Evolutionary conservation across 2,888 invertebrate species (phyloP).

Genomic region (Clusia tigrina): DNA sequence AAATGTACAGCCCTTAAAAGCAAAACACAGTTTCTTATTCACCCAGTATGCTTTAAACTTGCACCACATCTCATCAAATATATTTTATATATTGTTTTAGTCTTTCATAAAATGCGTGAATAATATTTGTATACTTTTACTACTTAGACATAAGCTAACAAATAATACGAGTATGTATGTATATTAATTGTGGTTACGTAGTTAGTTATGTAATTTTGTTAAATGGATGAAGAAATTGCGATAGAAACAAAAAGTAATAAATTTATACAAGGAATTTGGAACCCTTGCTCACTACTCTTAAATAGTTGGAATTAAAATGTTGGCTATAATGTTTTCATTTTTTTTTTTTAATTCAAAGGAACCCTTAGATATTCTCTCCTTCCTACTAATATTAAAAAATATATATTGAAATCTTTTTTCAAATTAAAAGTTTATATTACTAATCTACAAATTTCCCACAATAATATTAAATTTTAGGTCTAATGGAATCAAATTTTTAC

Average conservation of each 20-base stretch:
- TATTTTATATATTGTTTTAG: too few relatives aligned
- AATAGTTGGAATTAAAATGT: background rate
- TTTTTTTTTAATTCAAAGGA: background rate
- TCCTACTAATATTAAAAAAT: background rate
- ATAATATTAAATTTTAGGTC: too few relatives aligned
- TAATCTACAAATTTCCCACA: too few relatives aligned
- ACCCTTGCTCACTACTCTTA: conserved; percentile 3
- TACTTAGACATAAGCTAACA: background rate
- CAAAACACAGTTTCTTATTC: too few relatives aligned
- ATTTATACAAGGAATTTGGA: background rate
- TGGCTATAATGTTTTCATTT: background rate
- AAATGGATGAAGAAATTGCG: background rate
- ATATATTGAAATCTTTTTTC: too few relatives aligned
- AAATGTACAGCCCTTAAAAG: too few relatives aligned
- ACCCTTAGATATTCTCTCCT: background rate
- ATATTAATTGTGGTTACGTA: background rate
- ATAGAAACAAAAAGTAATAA: background rate
- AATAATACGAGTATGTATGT: background rate
- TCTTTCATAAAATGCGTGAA: too few relatives aligned
- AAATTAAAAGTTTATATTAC: too few relatives aligned
- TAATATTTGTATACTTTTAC: too few relatives aligned
- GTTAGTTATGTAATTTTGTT: background rate
- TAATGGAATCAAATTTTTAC: too few relatives aligned
- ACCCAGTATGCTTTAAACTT: too few relatives aligned
- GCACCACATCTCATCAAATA: too few relatives aligned